A percentile compares a stretch with the other conserved stretches of the same genome.
phyloP scores from a whole-genome alignment of 2,888 invertebrate genomes.

The Cheilosia vulpina region DNA sequence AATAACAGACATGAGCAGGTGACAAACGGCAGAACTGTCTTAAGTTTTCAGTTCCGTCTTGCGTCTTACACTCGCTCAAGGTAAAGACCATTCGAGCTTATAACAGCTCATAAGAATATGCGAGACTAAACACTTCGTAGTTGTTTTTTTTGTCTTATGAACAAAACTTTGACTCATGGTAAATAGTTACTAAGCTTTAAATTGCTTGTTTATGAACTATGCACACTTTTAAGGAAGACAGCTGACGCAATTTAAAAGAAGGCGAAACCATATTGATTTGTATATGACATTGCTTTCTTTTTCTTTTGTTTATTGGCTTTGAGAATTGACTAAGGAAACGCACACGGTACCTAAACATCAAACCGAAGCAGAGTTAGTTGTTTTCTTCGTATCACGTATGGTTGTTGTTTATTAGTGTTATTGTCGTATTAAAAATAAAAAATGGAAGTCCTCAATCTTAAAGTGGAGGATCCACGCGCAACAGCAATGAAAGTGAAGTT shows the following conservation, averaged over 20 bases:
- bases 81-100: slow-evolving; percentile 67
- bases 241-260: slow-evolving; percentile 18
- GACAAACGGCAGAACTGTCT: slow-evolving; percentile 41
- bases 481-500: no score
- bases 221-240: slow-evolving; percentile 15
- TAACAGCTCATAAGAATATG: slow-evolving; percentile 50
- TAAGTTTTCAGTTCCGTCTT: slow-evolving; percentile 61
- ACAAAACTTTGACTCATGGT: slow-evolving; percentile 6
- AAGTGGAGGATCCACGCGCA: no score
- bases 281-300: slow-evolving; percentile 21
- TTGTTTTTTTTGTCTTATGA: background rate
- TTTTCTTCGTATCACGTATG: no score
- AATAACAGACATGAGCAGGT: slow-evolving; percentile 60
- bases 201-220: slow-evolving; percentile 29
- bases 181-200: slow-evolving; percentile 22
- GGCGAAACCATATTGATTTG: slow-evolving; percentile 55
- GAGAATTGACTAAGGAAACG: background rate
- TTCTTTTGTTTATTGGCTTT: slow-evolving; percentile 9
- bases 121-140: slow-evolving; percentile 27
- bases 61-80: slow-evolving; percentile 58
- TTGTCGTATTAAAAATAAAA: no score
- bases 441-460: no score
- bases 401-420: no score
- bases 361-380: no score
- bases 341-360: no score